Conservation (phyloP, 2,797 vertebrate species). For the Iguana delicatissima region DNA sequence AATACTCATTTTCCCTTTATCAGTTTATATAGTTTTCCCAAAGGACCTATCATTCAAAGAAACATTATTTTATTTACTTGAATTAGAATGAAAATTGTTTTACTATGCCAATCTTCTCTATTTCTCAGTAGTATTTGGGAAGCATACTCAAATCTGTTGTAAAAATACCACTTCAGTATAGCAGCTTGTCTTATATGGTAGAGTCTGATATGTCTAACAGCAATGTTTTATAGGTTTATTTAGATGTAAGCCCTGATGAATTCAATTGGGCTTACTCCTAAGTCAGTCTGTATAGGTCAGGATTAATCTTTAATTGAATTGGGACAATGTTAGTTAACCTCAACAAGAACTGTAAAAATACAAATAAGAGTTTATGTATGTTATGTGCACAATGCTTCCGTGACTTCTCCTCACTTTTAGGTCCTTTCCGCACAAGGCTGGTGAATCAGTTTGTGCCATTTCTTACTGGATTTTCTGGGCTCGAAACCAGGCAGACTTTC, state of each 20-base stretch:
- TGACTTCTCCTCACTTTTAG: neutral
- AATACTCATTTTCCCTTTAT: slow-evolving; percentile 51
- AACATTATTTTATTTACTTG: slow-evolving; percentile 56
- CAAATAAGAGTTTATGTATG: neutral
- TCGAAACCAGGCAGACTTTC: too few species aligned
- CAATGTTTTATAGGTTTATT: neutral
- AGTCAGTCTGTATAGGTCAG: neutral
- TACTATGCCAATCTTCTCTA: slow-evolving; percentile 56
- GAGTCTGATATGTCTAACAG: neutral
- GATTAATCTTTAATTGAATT: neutral
- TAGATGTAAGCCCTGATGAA: neutral
- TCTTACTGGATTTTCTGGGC: too few species aligned
- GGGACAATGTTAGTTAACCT: neutral
- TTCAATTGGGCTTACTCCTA: neutral
- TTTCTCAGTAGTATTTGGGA: slow-evolving; percentile 42
- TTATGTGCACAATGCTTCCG: neutral
- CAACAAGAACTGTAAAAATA: neutral
- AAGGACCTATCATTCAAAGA: slow-evolving; percentile 44
- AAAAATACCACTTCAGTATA: slow-evolving; percentile 40
- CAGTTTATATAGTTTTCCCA: slow-evolving; percentile 49
- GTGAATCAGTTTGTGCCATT: too few species aligned
- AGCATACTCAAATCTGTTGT: slow-evolving; percentile 38
- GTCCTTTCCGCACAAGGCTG: too few species aligned
- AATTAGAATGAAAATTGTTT: slow-evolving; percentile 63
- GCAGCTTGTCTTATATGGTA: neutral